A percentile compares a stretch with the other conserved stretches of the same genome.
Conservation (phyloP, 64 coral and sea anemone genomes). For the Astreopora myriophthalma region DNA sequence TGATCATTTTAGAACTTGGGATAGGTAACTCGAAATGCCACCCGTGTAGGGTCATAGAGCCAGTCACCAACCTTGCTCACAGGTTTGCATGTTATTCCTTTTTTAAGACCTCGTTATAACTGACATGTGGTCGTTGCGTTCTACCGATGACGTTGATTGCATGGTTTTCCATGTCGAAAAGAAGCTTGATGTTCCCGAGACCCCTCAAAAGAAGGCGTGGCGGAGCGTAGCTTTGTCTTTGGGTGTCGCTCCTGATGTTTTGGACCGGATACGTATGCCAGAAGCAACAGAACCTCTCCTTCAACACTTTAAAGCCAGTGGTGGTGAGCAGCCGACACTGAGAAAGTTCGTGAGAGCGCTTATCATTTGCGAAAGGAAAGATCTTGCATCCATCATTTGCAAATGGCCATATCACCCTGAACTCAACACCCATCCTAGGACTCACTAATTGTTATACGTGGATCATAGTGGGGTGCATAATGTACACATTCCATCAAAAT, state of each 20-base stretch:
- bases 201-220: background rate
- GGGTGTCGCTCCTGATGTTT: background rate
- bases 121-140: background rate
- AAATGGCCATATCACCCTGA: background rate
- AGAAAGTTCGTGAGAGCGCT: background rate
- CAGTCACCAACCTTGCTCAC: too few relatives aligned
- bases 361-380: background rate
- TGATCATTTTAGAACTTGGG: too few relatives aligned
- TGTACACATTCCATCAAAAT: too few relatives aligned
- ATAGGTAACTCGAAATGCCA: too few relatives aligned
- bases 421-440: too few relatives aligned
- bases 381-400: background rate
- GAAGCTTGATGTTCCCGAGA: background rate
- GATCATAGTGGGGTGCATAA: too few relatives aligned
- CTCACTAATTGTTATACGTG: too few relatives aligned
- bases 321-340: background rate
- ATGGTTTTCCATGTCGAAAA: background rate
- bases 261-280: background rate
- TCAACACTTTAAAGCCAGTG: background rate
- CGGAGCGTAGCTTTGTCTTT: background rate
- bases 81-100: background rate
- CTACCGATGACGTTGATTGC: background rate
- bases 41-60: too few relatives aligned
- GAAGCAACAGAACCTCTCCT: background rate
- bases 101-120: background rate